Evolutionary conservation across 1,140 invertebrate genomes (phyloP).

Genomic region (Uloborus diversus): DNA sequence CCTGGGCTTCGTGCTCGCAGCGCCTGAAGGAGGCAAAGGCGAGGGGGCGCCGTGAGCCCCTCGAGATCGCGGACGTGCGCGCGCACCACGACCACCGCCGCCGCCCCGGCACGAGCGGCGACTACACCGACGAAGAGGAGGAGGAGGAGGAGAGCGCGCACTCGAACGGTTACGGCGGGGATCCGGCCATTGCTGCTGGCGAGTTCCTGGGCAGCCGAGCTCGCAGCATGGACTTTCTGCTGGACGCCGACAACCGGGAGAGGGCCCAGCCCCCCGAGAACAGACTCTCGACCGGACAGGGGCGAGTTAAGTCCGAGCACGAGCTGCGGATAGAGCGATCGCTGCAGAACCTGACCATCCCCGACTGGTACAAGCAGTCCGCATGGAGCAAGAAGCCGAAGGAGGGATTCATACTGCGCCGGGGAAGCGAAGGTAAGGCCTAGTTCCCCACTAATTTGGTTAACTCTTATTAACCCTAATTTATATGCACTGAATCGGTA

Average conservation of each 20-base stretch:
- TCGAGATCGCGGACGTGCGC: conserved; percentile 74
- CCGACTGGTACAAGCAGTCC: conserved; percentile 93
- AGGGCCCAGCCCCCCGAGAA: conserved; percentile 89
- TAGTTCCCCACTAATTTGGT: no score
- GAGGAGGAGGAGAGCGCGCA: background rate
- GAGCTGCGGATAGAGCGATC: conserved; percentile 91
- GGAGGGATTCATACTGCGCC: conserved; percentile 62
- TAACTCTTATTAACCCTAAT: no score
- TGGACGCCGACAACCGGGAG: conserved; percentile 86
- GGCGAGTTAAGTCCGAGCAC: conserved; percentile 77
- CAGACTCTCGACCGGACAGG: conserved; percentile 81
- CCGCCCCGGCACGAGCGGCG: background rate
- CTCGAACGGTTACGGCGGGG: background rate
- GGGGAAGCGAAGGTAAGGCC: conserved; percentile 47
- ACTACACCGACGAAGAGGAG: conserved; percentile 7
- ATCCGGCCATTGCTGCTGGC: conserved; percentile 18
- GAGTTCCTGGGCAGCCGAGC: conserved; percentile 67
- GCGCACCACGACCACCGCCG: background rate
- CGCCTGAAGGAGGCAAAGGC: conserved; percentile 23
- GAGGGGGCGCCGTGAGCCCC: conserved; percentile 69
- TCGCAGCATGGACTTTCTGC: conserved; percentile 92
- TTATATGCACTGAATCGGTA: no score
- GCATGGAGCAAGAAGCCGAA: conserved; percentile 57
- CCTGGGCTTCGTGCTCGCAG: conserved; percentile 48
- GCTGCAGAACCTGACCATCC: conserved; percentile 89